phyloP scores from a whole-genome alignment of 2,113 vertebrate genomes.

The Budorcas taxicolor region DNA sequence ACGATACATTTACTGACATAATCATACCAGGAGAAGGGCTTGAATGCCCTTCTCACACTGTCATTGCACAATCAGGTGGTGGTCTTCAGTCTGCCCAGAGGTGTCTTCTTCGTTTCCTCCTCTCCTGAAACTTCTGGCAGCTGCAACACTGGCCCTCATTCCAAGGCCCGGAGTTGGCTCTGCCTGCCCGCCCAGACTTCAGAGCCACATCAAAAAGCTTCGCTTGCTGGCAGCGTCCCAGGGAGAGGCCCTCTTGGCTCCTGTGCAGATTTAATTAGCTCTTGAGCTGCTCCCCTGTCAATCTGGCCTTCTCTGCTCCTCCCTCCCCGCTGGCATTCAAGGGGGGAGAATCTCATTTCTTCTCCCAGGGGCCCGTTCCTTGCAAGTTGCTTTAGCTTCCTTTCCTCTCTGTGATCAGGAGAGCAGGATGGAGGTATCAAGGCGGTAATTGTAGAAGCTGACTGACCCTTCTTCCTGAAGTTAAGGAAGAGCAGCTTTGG shows the following conservation, averaged over 20 bases:
- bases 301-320: not conserved
- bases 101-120: not conserved
- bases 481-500: constrained; percentile 1
- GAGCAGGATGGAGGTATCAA: not conserved
- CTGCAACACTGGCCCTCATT: not conserved
- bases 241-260: not conserved
- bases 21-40: not conserved
- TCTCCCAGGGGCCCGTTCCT: constrained; percentile 24
- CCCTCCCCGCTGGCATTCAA: not conserved
- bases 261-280: constrained; percentile 47
- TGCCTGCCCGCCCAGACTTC: not conserved
- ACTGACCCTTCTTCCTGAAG: not conserved
- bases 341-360: constrained; percentile 15
- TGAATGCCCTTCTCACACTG: not conserved
- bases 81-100: not conserved
- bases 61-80: no score
- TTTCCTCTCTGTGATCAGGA: constrained; percentile 26
- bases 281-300: constrained; percentile 5
- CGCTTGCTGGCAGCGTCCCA: not conserved
- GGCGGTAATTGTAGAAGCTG: not conserved
- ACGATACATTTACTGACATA: not conserved
- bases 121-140: not conserved
- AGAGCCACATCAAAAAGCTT: not conserved
- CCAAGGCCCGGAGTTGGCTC: not conserved
- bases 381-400: constrained; percentile 13